phyloP scores from a whole-genome alignment of 1,140 invertebrate species.

The Drosophila lowei region DNA sequence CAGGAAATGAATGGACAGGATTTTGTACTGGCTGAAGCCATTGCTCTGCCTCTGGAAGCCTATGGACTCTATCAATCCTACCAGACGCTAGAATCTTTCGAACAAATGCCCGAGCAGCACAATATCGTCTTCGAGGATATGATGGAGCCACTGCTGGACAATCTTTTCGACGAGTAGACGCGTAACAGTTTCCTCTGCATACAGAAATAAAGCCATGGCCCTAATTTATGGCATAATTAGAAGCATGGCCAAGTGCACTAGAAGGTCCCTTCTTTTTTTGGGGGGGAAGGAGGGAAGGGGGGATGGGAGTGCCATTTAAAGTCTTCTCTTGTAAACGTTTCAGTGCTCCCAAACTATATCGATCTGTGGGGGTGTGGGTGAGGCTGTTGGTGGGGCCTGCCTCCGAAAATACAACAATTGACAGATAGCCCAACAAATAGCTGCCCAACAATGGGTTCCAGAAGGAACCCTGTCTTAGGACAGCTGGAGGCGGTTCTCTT shows the following conservation, averaged over 20 bases:
- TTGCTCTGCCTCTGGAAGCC: no score
- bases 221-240: slow-evolving; percentile 43
- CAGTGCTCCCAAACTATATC: not conserved
- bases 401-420: slow-evolving; percentile 18
- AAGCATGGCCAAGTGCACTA: slow-evolving; percentile 34
- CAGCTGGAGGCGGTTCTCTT: no score
- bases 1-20: no score
- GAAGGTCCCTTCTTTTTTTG: not conserved
- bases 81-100: no score
- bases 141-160: slow-evolving; percentile 2
- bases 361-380: not conserved
- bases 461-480: no score
- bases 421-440: slow-evolving; percentile 29
- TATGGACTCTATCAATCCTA: no score
- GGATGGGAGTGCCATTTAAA: not conserved
- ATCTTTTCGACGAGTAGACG: not conserved
- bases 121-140: not conserved
- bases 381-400: slow-evolving; percentile 13
- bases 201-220: slow-evolving; percentile 24
- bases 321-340: not conserved
- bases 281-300: no score
- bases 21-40: no score
- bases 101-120: no score
- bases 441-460: no score
- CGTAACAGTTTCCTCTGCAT: not conserved